Conservation (phyloP, 2,113 vertebrate genomes). For the Pao palembangensis region DNA sequence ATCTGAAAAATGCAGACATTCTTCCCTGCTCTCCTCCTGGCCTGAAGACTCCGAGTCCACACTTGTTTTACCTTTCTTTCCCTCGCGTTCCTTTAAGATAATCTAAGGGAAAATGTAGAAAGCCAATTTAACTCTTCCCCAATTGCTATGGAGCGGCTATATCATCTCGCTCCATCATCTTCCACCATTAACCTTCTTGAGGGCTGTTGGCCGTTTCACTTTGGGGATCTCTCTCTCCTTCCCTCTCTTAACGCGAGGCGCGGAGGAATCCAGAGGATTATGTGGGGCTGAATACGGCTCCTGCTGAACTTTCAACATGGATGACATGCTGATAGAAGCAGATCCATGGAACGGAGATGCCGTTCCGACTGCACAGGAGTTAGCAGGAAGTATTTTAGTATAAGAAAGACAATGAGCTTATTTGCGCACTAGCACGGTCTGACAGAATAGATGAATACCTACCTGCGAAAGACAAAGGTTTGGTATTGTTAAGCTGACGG, state of each 20-base stretch:
- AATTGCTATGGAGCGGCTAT: background rate
- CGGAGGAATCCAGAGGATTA: conserved; percentile 86
- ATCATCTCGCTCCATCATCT: background rate
- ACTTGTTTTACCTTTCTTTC: conserved; percentile 88
- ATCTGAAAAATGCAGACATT: conserved; percentile 78
- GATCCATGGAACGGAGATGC: conserved; percentile 85
- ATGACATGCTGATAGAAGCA: conserved; percentile 73
- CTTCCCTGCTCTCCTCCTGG: conserved; percentile 83
- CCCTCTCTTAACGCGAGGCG: conserved; percentile 89
- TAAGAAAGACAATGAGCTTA: too few species aligned
- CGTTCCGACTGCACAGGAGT: conserved; percentile 79
- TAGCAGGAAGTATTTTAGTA: background rate
- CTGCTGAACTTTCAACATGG: conserved; percentile 77
- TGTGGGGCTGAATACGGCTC: conserved; percentile 77
- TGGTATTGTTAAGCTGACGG: conserved; percentile 91
- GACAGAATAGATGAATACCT: conserved; percentile 67
- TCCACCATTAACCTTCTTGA: conserved; percentile 86
- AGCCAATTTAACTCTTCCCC: background rate
- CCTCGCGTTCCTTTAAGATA: conserved; percentile 96
- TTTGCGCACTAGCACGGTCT: background rate
- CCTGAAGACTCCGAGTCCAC: conserved; percentile 80
- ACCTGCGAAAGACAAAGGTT: conserved; percentile 91
- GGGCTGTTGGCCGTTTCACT: conserved; percentile 94
- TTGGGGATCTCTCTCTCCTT: conserved; percentile 95
- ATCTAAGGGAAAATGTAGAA: conserved; percentile 76